These are phyloP conservation scores for Ariolimax columbianus DNA, from an alignment of 2,888 invertebrate genomes.

Conservation along the genomic window DNA sequence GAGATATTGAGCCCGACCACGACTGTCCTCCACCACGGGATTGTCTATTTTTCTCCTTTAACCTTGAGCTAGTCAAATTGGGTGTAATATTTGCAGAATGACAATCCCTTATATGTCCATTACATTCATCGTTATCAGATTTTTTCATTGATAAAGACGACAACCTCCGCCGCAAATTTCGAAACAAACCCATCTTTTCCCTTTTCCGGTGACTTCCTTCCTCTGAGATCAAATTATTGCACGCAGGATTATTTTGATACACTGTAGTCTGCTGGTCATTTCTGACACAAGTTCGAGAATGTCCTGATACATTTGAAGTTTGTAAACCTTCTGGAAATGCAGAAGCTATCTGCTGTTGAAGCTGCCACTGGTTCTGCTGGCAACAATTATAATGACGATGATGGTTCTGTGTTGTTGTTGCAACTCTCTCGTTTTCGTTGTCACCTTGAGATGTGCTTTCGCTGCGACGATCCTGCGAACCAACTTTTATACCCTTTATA, in stretches of 20 bases:
- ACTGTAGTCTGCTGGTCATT: slow-evolving; percentile 26
- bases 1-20: slow-evolving; percentile 63
- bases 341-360: background rate
- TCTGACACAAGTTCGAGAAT: slow-evolving; percentile 14
- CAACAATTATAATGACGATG: background rate
- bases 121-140: slow-evolving; percentile 58
- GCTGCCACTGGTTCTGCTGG: background rate
- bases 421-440: slow-evolving; percentile 7
- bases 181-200: slow-evolving; percentile 68
- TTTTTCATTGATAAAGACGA: slow-evolving; percentile 64
- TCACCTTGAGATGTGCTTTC: slow-evolving; percentile 52
- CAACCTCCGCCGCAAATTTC: slow-evolving; percentile 66
- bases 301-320: background rate
- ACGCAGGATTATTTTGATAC: slow-evolving; percentile 27
- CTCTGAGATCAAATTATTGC: slow-evolving; percentile 35
- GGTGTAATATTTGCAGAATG: slow-evolving; percentile 54
- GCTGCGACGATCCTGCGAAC: slow-evolving; percentile 55
- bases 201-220: slow-evolving; percentile 56
- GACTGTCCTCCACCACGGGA: slow-evolving; percentile 64
- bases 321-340: slow-evolving; percentile 16
- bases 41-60: slow-evolving; percentile 64
- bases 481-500: slow-evolving; percentile 62
- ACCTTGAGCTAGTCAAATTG: slow-evolving; percentile 61
- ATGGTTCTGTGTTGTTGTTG: slow-evolving; percentile 16
- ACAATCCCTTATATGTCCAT: slow-evolving; percentile 60